A percentile compares a stretch with the other conserved stretches of the same genome.
These are phyloP conservation scores for Battus philenor DNA, from an alignment of 1,140 invertebrate genomes.

Conservation along the genomic window DNA sequence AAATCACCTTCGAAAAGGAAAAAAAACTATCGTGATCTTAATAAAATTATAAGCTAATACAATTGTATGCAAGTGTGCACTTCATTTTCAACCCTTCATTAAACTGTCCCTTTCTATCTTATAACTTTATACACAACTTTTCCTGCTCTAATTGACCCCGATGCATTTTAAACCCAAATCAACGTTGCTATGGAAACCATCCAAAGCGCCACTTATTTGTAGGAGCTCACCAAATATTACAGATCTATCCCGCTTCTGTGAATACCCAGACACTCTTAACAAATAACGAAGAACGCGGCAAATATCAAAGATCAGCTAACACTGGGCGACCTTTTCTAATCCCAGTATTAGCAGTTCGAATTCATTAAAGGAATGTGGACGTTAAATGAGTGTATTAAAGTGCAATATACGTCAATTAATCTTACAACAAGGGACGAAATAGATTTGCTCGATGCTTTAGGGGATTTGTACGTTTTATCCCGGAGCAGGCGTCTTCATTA, in stretches of 20 bases:
- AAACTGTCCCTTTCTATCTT: neutral
- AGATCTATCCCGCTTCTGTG: constrained; percentile 29
- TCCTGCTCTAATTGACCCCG: constrained; percentile 20
- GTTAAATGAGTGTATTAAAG: constrained; percentile 44
- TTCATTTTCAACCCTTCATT: constrained; percentile 11
- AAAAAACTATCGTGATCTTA: no score
- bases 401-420: constrained; percentile 45
- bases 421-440: constrained; percentile 18
- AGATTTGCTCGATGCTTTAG: constrained; percentile 14
- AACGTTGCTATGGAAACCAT: constrained; percentile 40
- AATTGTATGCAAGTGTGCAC: neutral
- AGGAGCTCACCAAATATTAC: constrained; percentile 28
- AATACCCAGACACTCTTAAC: no score
- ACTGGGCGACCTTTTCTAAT: constrained; percentile 23
- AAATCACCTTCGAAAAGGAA: no score
- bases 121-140: neutral
- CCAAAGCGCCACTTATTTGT: constrained; percentile 41
- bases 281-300: no score
- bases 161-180: constrained; percentile 27
- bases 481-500: constrained; percentile 2
- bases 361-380: constrained; percentile 44
- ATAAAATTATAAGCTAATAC: no score
- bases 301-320: constrained; percentile 31
- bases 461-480: constrained; percentile 12
- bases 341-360: constrained; percentile 22